Conservation (phyloP, 2,797 vertebrate species). For the Parambassis ranga region DNA sequence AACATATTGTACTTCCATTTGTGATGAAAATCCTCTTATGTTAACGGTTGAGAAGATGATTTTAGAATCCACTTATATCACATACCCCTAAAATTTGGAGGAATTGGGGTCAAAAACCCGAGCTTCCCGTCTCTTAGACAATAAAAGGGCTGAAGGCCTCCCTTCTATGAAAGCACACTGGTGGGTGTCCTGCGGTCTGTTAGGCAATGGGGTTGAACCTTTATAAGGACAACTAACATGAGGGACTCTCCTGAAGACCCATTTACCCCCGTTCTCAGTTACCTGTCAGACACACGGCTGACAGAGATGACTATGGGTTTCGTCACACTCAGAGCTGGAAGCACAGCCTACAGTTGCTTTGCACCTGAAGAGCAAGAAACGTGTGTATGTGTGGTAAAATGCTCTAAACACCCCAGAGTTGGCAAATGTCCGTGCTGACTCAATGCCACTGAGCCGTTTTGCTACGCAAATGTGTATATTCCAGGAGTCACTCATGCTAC, state of each 20-base stretch:
- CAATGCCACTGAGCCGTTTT: constrained; percentile 21
- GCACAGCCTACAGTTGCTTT: not conserved
- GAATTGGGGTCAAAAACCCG: too few relatives aligned
- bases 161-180: not conserved
- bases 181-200: constrained; percentile 7
- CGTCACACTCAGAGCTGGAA: constrained; percentile 63
- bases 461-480: constrained; percentile 64
- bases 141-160: too few relatives aligned
- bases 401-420: constrained; percentile 51
- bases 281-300: constrained; percentile 10
- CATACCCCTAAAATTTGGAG: not conserved
- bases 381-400: constrained; percentile 33
- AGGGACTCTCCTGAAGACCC: constrained; percentile 44
- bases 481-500: constrained; percentile 46
- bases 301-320: constrained; percentile 67
- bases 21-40: not conserved
- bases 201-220: not conserved
- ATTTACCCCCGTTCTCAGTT: constrained; percentile 15
- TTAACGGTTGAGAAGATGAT: not conserved
- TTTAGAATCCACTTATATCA: not conserved
- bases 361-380: constrained; percentile 55
- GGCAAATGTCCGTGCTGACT: constrained; percentile 64
- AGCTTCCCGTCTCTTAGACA: too few relatives aligned
- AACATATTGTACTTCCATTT: not conserved
- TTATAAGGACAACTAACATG: not conserved